These are phyloP conservation scores for Dunckerocampus dactyliophorus DNA, from an alignment of 2,113 vertebrate species.

Conservation along the genomic window DNA sequence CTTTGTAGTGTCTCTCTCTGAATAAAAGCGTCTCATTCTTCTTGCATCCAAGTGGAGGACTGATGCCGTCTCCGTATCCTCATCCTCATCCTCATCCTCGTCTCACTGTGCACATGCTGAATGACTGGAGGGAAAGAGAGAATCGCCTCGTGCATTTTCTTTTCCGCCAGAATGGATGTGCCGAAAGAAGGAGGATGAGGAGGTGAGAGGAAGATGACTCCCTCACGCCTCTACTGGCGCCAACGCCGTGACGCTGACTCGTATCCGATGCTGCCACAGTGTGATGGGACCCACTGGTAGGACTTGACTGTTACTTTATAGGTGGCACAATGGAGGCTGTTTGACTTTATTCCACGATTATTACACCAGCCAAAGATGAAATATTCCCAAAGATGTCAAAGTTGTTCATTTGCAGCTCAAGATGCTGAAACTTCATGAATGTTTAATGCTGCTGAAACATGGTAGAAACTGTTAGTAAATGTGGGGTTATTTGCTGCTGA, in stretches of 20 bases:
- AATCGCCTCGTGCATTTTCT: constrained; percentile 21
- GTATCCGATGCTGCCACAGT: no score
- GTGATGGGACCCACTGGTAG: no score
- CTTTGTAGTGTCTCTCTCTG: constrained; percentile 56
- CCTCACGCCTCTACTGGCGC: constrained; percentile 9
- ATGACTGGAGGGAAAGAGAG: constrained; percentile 15
- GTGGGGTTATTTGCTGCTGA: not conserved
- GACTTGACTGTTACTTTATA: no score
- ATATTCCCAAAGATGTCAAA: no score
- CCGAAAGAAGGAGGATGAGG: constrained; percentile 15
- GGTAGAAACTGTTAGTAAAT: not conserved
- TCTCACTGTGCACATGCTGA: not conserved
- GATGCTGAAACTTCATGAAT: not conserved
- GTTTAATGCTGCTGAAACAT: not conserved
- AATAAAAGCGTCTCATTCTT: constrained; percentile 49
- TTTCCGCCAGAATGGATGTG: constrained; percentile 29
- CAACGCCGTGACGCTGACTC: not conserved
- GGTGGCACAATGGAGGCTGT: no score
- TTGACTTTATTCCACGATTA: no score
- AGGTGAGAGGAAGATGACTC: constrained; percentile 48
- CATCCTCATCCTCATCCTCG: not conserved
- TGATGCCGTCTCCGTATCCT: constrained; percentile 1
- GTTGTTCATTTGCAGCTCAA: not conserved
- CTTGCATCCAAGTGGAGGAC: constrained; percentile 42
- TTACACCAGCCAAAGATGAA: no score